Base-by-base conservation (phyloP, 1,140 invertebrate genomes). In the Parapsyche elsis region DNA sequence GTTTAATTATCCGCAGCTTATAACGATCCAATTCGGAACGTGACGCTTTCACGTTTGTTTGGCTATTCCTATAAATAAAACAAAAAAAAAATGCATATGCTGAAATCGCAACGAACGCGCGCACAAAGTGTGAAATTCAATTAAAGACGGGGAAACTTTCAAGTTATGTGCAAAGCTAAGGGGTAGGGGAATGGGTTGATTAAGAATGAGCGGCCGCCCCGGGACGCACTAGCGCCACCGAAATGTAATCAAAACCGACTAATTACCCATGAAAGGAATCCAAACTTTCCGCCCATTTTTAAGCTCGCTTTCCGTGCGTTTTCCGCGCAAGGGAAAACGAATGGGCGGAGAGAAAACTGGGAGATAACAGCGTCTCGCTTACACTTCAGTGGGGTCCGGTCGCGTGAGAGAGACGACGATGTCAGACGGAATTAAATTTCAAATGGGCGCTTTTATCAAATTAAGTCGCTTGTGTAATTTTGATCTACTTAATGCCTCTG, bases 251-350 rank as follows among this genome's bases (percentile, higher is more conserved):
- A 82, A 82, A 82, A 80, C 81, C 81, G 81, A 80, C 81, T 82
- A 82, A 82, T 82, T 82, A 80, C 81, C 81, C 79, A 82, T 82
- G 81, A 82, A 82, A 82, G 81, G 79, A 82, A 82, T 82, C 76
- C 81, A 10, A 80, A 82, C 78, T 82, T 82, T 82, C 81, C 78
- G 44, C 76, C 79, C 75, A 76, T 80, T 80, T 82, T 82, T 80
- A 82, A 81, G 81, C 78, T 80, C 57, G 73, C 78, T 30, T 30
- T 76, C 78, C 10, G 38, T 49, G 80, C 57, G 57, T 49, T 67
- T 64, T 38, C 75, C 16, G 16, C 12, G 59, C 21, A 26, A 67
- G 24, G 64, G 64, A 67, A 67, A 67, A 24, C 59, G 59, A 19
- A 23, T 5, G 59, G 59, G 21, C 59, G 16, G 59, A 23, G 14